phyloP scores from a whole-genome alignment of 1,140 invertebrate species.

The Melanaphis sacchari region DNA sequence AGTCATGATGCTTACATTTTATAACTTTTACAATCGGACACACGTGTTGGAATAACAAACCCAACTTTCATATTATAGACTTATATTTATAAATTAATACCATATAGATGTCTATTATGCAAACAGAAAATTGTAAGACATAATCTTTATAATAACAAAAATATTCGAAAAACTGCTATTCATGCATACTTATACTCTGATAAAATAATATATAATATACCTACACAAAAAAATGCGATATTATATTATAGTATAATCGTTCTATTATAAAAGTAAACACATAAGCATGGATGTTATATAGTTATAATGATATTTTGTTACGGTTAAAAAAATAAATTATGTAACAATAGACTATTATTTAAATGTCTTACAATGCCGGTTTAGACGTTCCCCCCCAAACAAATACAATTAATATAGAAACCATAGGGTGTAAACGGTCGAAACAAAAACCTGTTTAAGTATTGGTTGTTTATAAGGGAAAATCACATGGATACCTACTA shows the following conservation, averaged over 20 bases:
- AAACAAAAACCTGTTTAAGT: constrained; percentile 21
- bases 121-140: neutral
- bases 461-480: neutral
- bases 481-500: neutral
- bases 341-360: constrained; percentile 14
- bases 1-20: neutral
- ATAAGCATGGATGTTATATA: neutral
- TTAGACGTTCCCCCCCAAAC: neutral
- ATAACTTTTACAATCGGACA: neutral
- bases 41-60: neutral
- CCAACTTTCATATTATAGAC: neutral
- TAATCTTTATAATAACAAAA: neutral
- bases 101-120: neutral
- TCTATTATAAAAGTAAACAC: neutral
- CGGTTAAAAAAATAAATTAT: neutral
- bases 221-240: neutral
- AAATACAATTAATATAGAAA: neutral
- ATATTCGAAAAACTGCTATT: neutral
- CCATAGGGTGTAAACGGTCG: neutral
- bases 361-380: constrained; percentile 13
- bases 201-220: neutral
- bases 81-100: neutral
- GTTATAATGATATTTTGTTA: constrained; percentile 5
- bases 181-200: neutral
- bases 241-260: neutral